These are phyloP conservation scores for Vulpes lagopus DNA, from an alignment of 2,113 vertebrate genomes.

Conservation along the genomic window DNA sequence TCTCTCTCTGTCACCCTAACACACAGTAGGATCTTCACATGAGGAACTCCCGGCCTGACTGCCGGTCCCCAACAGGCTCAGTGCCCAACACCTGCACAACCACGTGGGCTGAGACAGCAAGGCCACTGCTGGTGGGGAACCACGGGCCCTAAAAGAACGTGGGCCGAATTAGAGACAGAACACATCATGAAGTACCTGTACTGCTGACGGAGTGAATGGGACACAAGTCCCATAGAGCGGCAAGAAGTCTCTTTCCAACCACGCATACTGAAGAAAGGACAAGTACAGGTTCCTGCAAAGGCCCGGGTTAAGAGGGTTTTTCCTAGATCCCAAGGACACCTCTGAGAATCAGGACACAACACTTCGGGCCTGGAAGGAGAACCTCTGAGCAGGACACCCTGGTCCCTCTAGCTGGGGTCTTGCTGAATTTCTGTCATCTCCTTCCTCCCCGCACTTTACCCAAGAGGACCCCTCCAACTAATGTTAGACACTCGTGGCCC, in stretches of 20 bases:
- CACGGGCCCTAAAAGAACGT: not conserved
- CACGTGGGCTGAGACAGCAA: not conserved
- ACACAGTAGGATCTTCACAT: not conserved
- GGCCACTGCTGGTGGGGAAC: not conserved
- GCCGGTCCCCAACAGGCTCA: too few species aligned
- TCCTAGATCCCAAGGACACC: not conserved
- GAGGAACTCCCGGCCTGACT: not conserved
- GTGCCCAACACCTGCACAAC: not conserved
- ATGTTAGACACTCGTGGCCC: not conserved
- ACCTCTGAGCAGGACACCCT: not conserved
- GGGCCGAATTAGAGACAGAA: not conserved
- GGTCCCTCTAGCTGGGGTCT: not conserved
- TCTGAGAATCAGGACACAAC: not conserved
- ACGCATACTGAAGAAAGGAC: not conserved
- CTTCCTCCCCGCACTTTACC: not conserved
- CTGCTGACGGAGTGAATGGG: not conserved
- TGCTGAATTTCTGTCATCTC: not conserved
- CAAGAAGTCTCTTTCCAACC: not conserved
- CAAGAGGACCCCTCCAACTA: not conserved
- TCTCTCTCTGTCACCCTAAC: not conserved
- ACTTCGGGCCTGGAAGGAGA: not conserved
- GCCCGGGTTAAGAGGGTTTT: not conserved
- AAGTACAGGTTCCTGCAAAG: not conserved
- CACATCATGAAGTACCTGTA: accelerated
- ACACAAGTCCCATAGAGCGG: not conserved